These are phyloP conservation scores for Lagopus leucura DNA, from an alignment of 2,113 vertebrate genomes.

Conservation along the genomic window DNA sequence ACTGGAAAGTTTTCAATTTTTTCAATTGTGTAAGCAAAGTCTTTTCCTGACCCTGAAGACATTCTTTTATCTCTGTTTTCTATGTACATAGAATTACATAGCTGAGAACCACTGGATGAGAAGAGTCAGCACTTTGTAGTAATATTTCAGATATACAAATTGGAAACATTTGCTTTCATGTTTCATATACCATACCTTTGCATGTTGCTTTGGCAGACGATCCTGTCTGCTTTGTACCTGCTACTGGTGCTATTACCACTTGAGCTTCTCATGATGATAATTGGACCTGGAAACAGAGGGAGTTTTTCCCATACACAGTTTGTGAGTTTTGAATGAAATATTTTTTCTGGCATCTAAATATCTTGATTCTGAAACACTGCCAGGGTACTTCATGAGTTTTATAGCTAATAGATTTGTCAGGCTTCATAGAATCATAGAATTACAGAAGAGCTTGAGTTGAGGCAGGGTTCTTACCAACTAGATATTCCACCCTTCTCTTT, in stretches of 20 bases:
- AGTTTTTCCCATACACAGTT: neutral
- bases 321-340: neutral
- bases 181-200: constrained; percentile 41
- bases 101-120: constrained; percentile 18
- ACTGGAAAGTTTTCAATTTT: neutral
- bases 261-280: constrained; percentile 16
- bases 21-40: neutral
- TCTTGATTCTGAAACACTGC: constrained; percentile 23
- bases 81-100: neutral
- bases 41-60: constrained; percentile 29
- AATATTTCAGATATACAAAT: constrained; percentile 60
- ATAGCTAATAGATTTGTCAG: neutral
- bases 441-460: neutral
- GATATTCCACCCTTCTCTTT: neutral
- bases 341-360: neutral
- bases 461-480: neutral
- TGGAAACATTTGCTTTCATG: constrained; percentile 47
- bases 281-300: neutral
- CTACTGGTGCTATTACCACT: neutral
- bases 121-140: constrained; percentile 48
- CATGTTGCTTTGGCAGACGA: constrained; percentile 45
- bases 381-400: neutral
- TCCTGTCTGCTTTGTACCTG: constrained; percentile 13
- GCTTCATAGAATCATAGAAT: neutral
- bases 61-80: constrained; percentile 21